Conservation (phyloP, 2,797 vertebrate genomes). For the Hoplostethus atlanticus region DNA sequence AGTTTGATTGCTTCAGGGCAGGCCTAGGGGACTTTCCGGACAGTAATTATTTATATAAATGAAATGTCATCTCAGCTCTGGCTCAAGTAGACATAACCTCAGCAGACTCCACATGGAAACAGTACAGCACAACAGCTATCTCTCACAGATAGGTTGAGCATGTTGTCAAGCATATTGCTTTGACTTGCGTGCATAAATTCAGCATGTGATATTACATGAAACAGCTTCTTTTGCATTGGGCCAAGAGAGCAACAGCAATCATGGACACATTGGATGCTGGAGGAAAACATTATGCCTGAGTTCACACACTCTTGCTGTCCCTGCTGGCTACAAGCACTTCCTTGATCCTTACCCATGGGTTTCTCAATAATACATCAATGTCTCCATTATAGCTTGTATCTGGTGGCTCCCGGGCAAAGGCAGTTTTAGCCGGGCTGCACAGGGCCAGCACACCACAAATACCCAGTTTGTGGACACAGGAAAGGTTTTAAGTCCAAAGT, state of each 20-base stretch:
- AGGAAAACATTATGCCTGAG: conserved; percentile 70
- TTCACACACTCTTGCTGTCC: conserved; percentile 66
- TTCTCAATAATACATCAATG: conserved; percentile 92
- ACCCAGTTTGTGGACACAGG: conserved; percentile 76
- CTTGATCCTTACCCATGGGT: conserved; percentile 82
- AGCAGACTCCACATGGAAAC: conserved; percentile 68
- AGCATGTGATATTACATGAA: conserved; percentile 65
- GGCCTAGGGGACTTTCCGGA: conserved; percentile 81
- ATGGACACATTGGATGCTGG: conserved; percentile 52
- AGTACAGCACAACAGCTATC: conserved; percentile 56
- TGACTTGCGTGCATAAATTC: conserved; percentile 69
- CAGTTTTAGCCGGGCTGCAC: conserved; percentile 81
- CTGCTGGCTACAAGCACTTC: conserved; percentile 66
- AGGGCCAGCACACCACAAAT: conserved; percentile 65
- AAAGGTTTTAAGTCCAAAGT: conserved; percentile 83
- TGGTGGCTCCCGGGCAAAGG: conserved; percentile 73
- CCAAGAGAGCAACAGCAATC: conserved; percentile 56
- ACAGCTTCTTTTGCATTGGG: conserved; percentile 49
- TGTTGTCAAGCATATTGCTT: conserved; percentile 69
- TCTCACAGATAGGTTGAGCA: conserved; percentile 52
- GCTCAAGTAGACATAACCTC: conserved; percentile 80
- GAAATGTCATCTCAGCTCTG: conserved; percentile 86
- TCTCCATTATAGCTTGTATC: conserved; percentile 90
- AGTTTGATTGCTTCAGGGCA: conserved; percentile 84
- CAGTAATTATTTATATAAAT: conserved; percentile 87